Evolutionary conservation across 2,888 invertebrate species (phyloP), one percentile per base, ranked within the genome.

Genomic region (Cosmorhoe ocellata): DNA sequence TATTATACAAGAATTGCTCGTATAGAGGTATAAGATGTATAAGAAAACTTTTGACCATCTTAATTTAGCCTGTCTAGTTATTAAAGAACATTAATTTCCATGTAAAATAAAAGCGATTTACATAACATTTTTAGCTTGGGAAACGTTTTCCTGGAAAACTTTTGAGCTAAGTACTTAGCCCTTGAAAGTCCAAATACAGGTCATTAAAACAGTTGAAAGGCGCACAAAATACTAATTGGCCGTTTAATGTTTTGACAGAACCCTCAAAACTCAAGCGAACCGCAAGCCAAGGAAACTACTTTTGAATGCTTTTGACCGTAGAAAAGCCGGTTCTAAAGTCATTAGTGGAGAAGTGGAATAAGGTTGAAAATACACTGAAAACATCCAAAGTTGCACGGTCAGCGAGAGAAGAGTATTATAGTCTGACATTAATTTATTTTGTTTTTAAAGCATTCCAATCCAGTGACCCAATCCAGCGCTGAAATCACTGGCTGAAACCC

Each of bases 201-300:
- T 27, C 11, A 26, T 37, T 24, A 8, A 40, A 39, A 39, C 39
- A 7, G 13, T 11, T 40, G 11, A 38, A 50, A 36, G 12, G 43
- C 12, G 11, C 13, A 44, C 27, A 27, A 48, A 41, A 40, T 49
- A 18, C 33, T 50, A 44, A 44, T 50, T 50, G 34, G 13, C 33
- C 39, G 30, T 36, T 44, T 43, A 22, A 49, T 32, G 22, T 39
- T 49, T 42, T 28, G 22, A 18, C 32, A 28, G 28, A 30, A 28
- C 36, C 22, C 28, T 36, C 24, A 34, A 14, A 27, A 14, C 41
- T 41, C 30, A n/a, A 10, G 2, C n/a, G 13, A 14, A 31, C 11
- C 5, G 14, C 32, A 38, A 32, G 39, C 22, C 33, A 40, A 28
- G 41, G 24, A 26, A n/a, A 40, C 36, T 42, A 31, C 48, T 34